phyloP scores from a whole-genome alignment of 2,888 invertebrate genomes.

The Agapostemon virescens region DNA sequence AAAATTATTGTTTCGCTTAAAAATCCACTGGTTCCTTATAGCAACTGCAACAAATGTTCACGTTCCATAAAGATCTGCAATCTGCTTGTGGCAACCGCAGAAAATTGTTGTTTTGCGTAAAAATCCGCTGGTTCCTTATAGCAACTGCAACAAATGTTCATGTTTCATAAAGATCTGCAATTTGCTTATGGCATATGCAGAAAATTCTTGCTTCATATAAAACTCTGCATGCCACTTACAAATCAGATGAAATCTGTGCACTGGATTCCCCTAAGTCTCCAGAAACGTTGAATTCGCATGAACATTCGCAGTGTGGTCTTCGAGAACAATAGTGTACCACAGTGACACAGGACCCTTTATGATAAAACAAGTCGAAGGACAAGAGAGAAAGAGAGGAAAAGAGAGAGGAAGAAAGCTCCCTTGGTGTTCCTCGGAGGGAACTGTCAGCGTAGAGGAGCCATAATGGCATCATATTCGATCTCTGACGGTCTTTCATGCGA shows the following conservation, averaged over 20 bases:
- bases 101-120: no score
- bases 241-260: background rate
- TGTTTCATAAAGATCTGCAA: no score
- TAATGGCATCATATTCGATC: conserved; percentile 50
- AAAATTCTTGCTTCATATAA: no score
- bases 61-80: no score
- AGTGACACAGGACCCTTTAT: conserved; percentile 9
- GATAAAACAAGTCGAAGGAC: conserved; percentile 61
- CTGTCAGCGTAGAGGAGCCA: conserved; percentile 51
- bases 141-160: no score
- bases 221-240: no score
- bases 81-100: no score
- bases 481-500: conserved; percentile 70
- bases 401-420: conserved; percentile 34
- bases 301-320: background rate
- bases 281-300: background rate
- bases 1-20: no score
- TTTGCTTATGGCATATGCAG: no score
- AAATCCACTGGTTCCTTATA: no score
- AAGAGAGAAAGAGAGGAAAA: background rate
- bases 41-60: no score
- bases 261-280: background rate
- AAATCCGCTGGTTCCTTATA: no score
- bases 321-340: conserved; percentile 8
- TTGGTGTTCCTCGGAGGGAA: conserved; percentile 60